A percentile compares a stretch with the other conserved stretches of the same genome.
These are phyloP conservation scores for Grapholita molesta DNA, from an alignment of 1,140 invertebrate genomes.

Conservation along the genomic window DNA sequence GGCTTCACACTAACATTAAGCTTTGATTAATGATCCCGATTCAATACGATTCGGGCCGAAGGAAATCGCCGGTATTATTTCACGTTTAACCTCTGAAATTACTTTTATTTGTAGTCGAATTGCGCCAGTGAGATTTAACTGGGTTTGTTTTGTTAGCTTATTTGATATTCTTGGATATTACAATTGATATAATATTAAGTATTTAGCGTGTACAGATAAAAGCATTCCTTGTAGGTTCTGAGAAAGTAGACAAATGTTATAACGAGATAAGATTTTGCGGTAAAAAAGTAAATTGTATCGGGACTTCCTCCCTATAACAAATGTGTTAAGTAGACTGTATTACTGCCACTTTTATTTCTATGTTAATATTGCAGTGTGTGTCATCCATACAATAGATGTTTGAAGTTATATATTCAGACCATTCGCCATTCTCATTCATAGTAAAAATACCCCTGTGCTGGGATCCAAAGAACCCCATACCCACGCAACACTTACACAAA, in stretches of 20 bases:
- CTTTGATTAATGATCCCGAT: constrained; percentile 30
- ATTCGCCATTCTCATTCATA: not conserved
- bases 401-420: too few relatives aligned
- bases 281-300: too few relatives aligned
- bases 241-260: too few relatives aligned
- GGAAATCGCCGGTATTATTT: constrained; percentile 38
- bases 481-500: not conserved
- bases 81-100: constrained; percentile 28
- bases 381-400: too few relatives aligned
- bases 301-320: too few relatives aligned
- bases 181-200: not conserved
- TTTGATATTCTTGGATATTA: not conserved
- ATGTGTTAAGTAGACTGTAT: too few relatives aligned
- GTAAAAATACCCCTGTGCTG: not conserved
- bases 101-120: not conserved
- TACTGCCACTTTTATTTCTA: too few relatives aligned
- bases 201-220: too few relatives aligned
- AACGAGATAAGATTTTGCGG: too few relatives aligned
- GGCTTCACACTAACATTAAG: not conserved
- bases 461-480: not conserved
- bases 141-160: not conserved
- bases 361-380: too few relatives aligned
- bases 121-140: not conserved
- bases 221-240: too few relatives aligned
- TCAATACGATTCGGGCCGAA: constrained; percentile 1